phyloP scores from a whole-genome alignment of 2,888 invertebrate species.

The Gymnocheta viridis region DNA sequence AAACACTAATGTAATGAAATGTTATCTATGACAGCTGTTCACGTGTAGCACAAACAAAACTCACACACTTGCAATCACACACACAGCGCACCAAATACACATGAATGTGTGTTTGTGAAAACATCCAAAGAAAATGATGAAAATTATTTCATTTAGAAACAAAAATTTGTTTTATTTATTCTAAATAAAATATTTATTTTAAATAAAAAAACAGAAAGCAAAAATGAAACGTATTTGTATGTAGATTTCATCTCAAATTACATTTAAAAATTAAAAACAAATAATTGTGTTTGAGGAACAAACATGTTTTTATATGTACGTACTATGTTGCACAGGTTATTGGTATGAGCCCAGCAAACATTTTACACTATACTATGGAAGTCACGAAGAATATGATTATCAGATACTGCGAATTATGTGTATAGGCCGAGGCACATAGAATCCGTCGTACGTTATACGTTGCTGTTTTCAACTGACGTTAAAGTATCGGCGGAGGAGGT shows the following conservation, averaged over 20 bases:
- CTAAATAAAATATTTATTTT: conserved; percentile 26
- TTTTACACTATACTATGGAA: not conserved
- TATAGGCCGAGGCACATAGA: too few species aligned
- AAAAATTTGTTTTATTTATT: conserved; percentile 53
- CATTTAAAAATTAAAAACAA: conserved; percentile 46
- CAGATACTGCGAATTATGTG: too few species aligned
- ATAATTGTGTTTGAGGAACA: conserved; percentile 7
- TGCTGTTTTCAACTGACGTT: too few species aligned
- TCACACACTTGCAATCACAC: not conserved
- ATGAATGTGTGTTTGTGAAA: conserved; percentile 13
- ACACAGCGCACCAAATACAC: too few species aligned
- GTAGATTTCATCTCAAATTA: conserved; percentile 56
- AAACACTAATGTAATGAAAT: conserved; percentile 58
- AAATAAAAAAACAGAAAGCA: not conserved
- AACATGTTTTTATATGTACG: conserved; percentile 1
- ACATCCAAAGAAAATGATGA: conserved; percentile 29
- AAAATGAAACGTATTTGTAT: conserved; percentile 40
- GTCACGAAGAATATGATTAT: not conserved
- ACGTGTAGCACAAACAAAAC: conserved; percentile 43
- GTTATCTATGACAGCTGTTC: conserved; percentile 63
- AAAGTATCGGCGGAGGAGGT: too few species aligned
- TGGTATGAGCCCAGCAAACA: not conserved
- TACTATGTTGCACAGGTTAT: conserved; percentile 36
- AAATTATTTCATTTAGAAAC: conserved; percentile 45
- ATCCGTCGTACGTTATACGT: too few species aligned